Percentiles rank a stretch among this genome's conserved stretches.
These are phyloP conservation scores for Helostoma temminkii DNA, from an alignment of 2,797 vertebrate genomes.

Conservation along the genomic window DNA sequence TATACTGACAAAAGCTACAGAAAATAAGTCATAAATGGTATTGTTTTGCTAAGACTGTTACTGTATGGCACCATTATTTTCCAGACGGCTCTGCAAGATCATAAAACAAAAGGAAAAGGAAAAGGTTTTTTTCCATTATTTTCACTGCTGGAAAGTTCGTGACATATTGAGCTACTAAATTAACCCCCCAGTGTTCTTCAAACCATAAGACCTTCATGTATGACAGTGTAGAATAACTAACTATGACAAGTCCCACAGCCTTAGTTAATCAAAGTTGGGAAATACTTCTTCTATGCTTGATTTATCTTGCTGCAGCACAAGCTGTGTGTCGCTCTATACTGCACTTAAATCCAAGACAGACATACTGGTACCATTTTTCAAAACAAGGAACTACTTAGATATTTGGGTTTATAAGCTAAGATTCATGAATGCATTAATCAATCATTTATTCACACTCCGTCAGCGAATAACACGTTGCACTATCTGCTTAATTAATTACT, in stretches of 20 bases:
- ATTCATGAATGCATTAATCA: not conserved
- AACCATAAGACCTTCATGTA: constrained; percentile 10
- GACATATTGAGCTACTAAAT: constrained; percentile 28
- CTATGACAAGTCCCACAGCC: constrained; percentile 19
- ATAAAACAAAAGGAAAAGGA: constrained; percentile 11
- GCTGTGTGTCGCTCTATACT: constrained; percentile 9
- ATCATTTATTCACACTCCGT: not conserved
- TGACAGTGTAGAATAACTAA: constrained; percentile 19
- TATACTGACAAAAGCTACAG: not conserved
- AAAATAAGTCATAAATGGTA: not conserved
- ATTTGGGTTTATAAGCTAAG: not conserved
- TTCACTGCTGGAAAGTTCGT: constrained; percentile 19
- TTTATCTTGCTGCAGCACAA: constrained; percentile 24
- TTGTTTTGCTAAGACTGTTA: constrained; percentile 13
- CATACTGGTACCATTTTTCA: not conserved
- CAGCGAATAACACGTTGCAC: too few relatives aligned
- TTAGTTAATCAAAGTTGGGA: constrained; percentile 40
- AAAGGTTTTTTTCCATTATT: constrained; percentile 10
- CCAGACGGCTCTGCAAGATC: constrained; percentile 13
- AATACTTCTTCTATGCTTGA: constrained; percentile 4
- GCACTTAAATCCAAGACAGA: constrained; percentile 26
- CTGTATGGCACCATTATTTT: constrained; percentile 27
- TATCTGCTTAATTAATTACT: not conserved
- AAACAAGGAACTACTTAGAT: not conserved
- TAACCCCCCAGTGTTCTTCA: constrained; percentile 33